A percentile compares a stretch with the other conserved stretches of the same genome.
phyloP scores from a whole-genome alignment of 1,140 invertebrate genomes.

The Heliothis subflexa region DNA sequence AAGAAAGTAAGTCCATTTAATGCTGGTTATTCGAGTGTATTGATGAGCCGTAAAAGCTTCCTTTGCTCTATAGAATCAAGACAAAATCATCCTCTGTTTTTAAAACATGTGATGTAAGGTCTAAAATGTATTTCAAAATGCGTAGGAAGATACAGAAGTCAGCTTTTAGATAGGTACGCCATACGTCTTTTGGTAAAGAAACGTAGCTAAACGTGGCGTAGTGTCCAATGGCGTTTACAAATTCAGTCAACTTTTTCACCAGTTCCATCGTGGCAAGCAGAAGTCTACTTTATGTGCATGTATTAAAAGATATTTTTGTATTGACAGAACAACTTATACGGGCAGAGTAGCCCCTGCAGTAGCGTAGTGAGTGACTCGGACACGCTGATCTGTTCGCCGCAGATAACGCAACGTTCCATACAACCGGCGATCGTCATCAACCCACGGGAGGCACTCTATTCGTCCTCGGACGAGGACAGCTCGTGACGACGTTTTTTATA shows the following conservation, averaged over 20 bases:
- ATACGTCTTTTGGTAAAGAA: too few relatives aligned
- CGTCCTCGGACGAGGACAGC: conserved; percentile 66
- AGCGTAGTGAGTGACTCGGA: conserved; percentile 71
- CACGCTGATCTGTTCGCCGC: conserved; percentile 69
- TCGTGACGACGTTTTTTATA: conserved; percentile 52
- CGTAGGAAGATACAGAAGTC: background rate
- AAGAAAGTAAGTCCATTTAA: conserved; percentile 58
- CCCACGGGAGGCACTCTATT: conserved; percentile 74
- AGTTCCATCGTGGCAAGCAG: too few relatives aligned
- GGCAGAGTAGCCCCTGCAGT: conserved; percentile 55
- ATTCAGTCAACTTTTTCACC: too few relatives aligned
- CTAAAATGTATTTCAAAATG: background rate
- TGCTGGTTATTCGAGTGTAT: background rate
- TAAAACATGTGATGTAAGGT: too few relatives aligned
- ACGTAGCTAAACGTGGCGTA: too few relatives aligned
- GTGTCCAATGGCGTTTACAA: too few relatives aligned
- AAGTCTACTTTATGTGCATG: background rate
- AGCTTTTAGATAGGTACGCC: background rate
- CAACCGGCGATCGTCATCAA: conserved; percentile 52
- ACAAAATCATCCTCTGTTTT: too few relatives aligned
- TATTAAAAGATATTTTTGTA: background rate
- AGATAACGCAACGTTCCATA: conserved; percentile 35
- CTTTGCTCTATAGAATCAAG: too few relatives aligned
- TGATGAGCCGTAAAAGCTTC: too few relatives aligned
- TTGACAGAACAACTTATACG: conserved; percentile 20